These are phyloP conservation scores for Dromaius novaehollandiae DNA, from an alignment of 2,113 vertebrate species.

Conservation along the genomic window DNA sequence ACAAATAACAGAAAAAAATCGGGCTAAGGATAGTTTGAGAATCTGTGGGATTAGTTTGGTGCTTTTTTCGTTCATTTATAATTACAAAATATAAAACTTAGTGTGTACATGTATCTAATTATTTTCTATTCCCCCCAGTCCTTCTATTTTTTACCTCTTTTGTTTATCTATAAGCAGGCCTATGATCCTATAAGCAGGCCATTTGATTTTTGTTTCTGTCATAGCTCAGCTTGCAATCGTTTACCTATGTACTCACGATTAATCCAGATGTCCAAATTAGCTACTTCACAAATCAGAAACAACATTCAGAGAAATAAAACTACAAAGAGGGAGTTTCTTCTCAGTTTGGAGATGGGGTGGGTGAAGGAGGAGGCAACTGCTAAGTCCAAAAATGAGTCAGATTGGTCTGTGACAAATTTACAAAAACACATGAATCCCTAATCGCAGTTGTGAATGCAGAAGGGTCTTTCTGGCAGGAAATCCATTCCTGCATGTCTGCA, in stretches of 20 bases:
- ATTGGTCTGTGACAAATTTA: neutral
- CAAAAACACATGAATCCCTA: neutral
- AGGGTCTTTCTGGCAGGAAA: neutral
- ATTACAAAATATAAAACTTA: neutral
- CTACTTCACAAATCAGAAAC: neutral
- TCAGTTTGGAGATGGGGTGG: neutral
- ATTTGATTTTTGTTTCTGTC: neutral
- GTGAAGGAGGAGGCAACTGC: neutral
- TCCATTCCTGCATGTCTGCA: neutral
- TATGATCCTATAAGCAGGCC: neutral
- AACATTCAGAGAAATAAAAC: conserved; percentile 42
- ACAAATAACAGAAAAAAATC: neutral
- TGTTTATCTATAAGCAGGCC: neutral
- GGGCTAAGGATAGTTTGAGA: neutral
- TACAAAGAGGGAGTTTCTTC: neutral
- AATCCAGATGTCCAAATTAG: neutral
- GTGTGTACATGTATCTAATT: neutral
- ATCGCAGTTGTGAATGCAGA: neutral
- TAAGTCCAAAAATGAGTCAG: neutral
- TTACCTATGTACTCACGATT: neutral
- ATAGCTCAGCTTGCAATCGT: neutral
- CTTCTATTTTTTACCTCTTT: neutral
- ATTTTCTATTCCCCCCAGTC: neutral
- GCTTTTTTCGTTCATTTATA: neutral
- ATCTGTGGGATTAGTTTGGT: neutral